Evolutionary conservation across 2,888 invertebrate species (phyloP), one percentile per base, ranked within the genome.

Genomic region (Sarcophaga carnaria): DNA sequence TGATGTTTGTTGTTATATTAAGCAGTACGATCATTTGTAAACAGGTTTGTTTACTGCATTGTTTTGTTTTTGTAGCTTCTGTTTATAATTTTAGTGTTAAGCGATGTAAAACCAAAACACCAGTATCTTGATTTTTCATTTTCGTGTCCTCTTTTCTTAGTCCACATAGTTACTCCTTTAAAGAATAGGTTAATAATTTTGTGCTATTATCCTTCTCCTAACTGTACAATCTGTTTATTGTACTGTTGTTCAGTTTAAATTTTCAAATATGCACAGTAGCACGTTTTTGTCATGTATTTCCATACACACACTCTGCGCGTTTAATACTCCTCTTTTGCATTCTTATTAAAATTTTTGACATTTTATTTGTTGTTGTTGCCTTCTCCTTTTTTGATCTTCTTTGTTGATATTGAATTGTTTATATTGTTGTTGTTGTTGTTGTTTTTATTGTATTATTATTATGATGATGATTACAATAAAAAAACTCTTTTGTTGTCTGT

Each of bases 241-340:
- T 8, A 10, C 37, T 8, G 37, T 37, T 37, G 37, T 37, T 37
- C 37, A 8, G 6, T 67, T 8, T n/a, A 75, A 62, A 76, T 77
- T 66, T 77, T 63, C 6, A 78, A 78, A 72, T 83, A 83, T 72
- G 47, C 72, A 72, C 72, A 78, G 49, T 62, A 67, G 77, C 83
- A 78, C 77, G 77, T 83, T 83, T 75, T 82, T 77, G 37, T 37
- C 37, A 37, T 37, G 37, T 37, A 1, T 37, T 37, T 10, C 37
- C 0, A 37, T 37, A 37, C 37, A 37, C 59, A 70, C 75, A 67
- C 64, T 59, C 12, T 37, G 37, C 8, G 37, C 37, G 37, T 37
- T 8, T 37, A 8, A 37, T 8, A 2, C 8, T 10, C 37, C 37
- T 37, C 37, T 37, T 10, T 37, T 8, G 37, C 37, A 37, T 70